Percentiles rank a stretch among this genome's conserved stretches.
Conservation (phyloP, 2,888 invertebrate genomes). For the Eumacrocentrus americanus region DNA sequence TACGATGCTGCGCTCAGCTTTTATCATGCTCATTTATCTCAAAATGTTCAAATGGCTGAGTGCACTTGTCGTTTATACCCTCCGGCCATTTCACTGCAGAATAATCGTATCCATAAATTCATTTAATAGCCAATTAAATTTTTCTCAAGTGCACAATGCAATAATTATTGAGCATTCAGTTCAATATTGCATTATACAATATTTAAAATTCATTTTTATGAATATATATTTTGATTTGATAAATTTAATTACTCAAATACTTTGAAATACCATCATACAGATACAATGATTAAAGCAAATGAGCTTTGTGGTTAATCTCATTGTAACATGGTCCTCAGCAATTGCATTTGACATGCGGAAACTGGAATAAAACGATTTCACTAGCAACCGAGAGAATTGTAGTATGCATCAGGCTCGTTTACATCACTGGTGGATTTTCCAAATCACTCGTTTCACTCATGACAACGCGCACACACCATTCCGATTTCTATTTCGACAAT, state of each 20-base stretch:
- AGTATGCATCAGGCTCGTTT: conserved; percentile 17
- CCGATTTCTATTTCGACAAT: conserved; percentile 27
- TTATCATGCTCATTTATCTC: conserved; percentile 6
- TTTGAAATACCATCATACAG: too few species aligned
- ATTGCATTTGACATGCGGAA: background rate
- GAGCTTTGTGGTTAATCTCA: background rate
- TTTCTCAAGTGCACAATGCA: too few species aligned
- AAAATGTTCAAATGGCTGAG: background rate
- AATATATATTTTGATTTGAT: background rate
- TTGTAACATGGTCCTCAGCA: background rate
- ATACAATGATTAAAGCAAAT: background rate
- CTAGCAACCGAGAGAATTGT: background rate
- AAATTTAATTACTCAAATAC: too few species aligned
- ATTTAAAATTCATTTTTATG: too few species aligned
- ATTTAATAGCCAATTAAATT: too few species aligned
- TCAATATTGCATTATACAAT: too few species aligned
- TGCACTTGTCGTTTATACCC: background rate
- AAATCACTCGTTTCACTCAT: conserved; percentile 23
- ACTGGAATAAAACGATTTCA: background rate
- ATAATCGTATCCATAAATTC: too few species aligned
- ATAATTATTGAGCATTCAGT: too few species aligned
- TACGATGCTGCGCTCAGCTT: background rate
- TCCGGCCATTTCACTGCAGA: too few species aligned
- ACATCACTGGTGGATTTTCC: conserved; percentile 22
- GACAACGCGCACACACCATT: conserved; percentile 13